phyloP scores from a whole-genome alignment of 2,113 vertebrate genomes.

The Equus przewalskii region DNA sequence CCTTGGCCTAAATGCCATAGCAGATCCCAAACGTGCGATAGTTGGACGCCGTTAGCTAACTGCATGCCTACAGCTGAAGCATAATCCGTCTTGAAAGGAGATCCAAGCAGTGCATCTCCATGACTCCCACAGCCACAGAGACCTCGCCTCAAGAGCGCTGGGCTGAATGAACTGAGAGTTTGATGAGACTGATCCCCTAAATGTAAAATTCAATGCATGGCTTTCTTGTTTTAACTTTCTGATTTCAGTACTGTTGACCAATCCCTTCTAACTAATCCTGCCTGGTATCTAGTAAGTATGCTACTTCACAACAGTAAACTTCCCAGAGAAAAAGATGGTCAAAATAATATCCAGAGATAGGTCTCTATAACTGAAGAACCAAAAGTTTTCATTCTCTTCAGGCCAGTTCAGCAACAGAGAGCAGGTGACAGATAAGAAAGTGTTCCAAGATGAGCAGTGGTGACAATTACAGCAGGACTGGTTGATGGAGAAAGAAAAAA shows the following conservation, averaged over 20 bases:
- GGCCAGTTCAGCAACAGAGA: not conserved
- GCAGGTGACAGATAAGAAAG: not conserved
- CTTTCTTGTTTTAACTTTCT: conserved; percentile 54
- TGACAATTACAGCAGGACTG: not conserved
- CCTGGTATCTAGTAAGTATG: not conserved
- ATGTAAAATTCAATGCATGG: not conserved
- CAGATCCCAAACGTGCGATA: not conserved
- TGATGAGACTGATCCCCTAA: not conserved
- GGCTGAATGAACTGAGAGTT: not conserved
- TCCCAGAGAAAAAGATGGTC: not conserved
- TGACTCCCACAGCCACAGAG: not conserved
- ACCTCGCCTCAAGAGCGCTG: not conserved
- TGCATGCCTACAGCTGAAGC: not conserved
- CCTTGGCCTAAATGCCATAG: not conserved
- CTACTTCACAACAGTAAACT: not conserved
- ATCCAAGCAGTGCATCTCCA: not conserved
- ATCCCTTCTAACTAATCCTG: not conserved
- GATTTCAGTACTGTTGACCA: not conserved
- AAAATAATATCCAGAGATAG: conserved; percentile 21
- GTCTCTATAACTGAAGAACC: not conserved
- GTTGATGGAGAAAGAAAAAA: not conserved
- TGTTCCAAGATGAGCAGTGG: not conserved
- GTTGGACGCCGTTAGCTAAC: not conserved
- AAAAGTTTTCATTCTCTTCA: conserved; percentile 13
- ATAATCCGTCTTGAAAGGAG: not conserved